Evolutionary conservation across 2,888 invertebrate genomes (phyloP), one percentile per base, ranked within the genome.

Genomic region (Chrysolina oricalcia): DNA sequence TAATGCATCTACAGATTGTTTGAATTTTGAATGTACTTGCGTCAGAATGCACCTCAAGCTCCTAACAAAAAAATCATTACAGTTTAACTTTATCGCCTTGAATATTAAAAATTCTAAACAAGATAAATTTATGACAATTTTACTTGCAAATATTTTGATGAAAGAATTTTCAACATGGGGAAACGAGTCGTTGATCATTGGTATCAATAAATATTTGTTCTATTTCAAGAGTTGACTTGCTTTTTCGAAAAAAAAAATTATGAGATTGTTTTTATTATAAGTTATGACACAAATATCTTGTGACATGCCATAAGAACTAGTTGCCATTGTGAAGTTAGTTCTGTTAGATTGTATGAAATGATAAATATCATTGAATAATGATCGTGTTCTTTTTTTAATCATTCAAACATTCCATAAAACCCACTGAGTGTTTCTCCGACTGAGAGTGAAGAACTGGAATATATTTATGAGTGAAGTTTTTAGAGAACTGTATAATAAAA

Each of bases 291-390:
- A 43, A 43, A 53, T 11, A 9, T 21, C 53, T 53, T 53, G 53
- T 53, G 53, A 53, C 53, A 11, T 53, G 53, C 53, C 53, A 53
- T 53, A 21, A 11, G 53, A 53, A 53, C 13, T 53, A 53, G 53
- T 53, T 53, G 53, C 53, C 53, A 53, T 53, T 53, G 17, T 21
- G 53, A 48, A 48, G 17, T 53, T 53, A 53, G 53, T 17, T 21
- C 21, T 21, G 11, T 21, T 21, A 53, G 17, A 17, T n/a, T 48
- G 15, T 48, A 48, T 48, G 15, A n/a, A 48, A 48, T 48, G 6
- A 17, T n/a, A 48, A n/a, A 48, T 17, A 48, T n/a, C 17, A 6
- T 48, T 15, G 15, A 48, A 17, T 8, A 35, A 35, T 11, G 17
- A 48, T 8, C 48, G 17, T 10, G 48, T 17, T 17, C 8, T n/a